These are phyloP conservation scores for Psammodynastes pulverulentus DNA, from an alignment of 2,113 vertebrate species.

Conservation along the genomic window DNA sequence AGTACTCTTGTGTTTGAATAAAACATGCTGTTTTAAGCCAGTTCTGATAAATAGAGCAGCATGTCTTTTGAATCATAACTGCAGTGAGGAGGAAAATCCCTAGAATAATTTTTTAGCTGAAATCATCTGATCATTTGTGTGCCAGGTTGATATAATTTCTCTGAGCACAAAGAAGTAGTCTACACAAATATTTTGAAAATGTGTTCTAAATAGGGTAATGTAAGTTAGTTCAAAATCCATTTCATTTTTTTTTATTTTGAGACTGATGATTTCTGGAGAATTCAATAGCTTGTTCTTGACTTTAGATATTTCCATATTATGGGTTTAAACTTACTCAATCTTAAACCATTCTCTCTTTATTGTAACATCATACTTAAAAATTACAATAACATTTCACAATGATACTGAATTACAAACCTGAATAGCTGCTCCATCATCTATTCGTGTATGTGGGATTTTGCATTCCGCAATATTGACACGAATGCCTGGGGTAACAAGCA, in stretches of 20 bases:
- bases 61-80: not conserved
- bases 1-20: not conserved
- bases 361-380: not conserved
- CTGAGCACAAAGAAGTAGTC: not conserved
- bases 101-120: not conserved
- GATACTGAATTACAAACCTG: slow-evolving; percentile 66
- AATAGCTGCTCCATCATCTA: slow-evolving; percentile 75
- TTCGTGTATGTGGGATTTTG: slow-evolving; percentile 75
- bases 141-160: not conserved
- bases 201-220: not conserved
- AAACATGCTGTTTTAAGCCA: not conserved
- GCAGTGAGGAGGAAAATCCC: not conserved
- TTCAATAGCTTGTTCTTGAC: not conserved
- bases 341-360: not conserved
- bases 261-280: not conserved
- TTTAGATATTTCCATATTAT: not conserved
- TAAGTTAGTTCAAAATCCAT: not conserved
- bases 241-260: not conserved
- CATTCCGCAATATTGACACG: slow-evolving; percentile 63
- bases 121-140: not conserved
- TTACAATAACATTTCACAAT: not conserved
- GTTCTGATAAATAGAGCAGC: not conserved
- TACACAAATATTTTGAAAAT: not conserved
- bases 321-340: not conserved
- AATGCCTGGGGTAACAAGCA: slow-evolving; percentile 58